Evolutionary conservation across 1,140 invertebrate genomes (phyloP), one percentile per base, ranked within the genome.

Genomic region (Scaptomyza montana): DNA sequence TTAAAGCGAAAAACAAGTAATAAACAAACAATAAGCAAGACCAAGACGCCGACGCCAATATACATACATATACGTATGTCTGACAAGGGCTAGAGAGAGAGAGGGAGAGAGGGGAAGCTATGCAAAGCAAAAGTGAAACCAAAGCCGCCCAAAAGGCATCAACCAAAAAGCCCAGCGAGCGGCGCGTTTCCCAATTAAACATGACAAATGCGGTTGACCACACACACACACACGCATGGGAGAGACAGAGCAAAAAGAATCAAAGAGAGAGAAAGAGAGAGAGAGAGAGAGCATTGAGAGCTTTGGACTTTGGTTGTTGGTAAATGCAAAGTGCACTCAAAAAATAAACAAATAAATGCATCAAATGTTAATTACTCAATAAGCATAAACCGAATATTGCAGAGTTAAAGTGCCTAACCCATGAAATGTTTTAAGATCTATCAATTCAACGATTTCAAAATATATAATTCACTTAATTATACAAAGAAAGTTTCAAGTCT

Each of bases 121-220:
- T 86, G 82, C 82, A 86, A 86, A 86, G 81, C 81, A 78, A 68
- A 78, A 78, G 75, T 75, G 65, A 78, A 78, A 71, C 62, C 66
- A 74, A 60, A 65, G 33, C 45, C 70, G 33, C 45, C 70, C 41
- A 59, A 61, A 62, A 71, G 59, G 13, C 51, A 56, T 49, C 41
- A 65, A 56, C 21, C 2, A 56, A 73, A 64, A 75, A 61, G 50
- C 72, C 79, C 82, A 80, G 59, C 3, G 30, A 30, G 30, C 30
- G 21, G 1, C 84, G 80, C 85, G 85, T 77, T 67, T 89, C 79
- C 85, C 84, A 89, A 89, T 89, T 89, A 89, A 90, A 90, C 84
- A 86, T 90, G 89, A 89, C 89, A 90, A 90, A 90, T 90, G 89
- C 89, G 89, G 84, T 85, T 90, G 89, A 86, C 89, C 89, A 91